Evolutionary conservation across 2,113 vertebrate genomes (phyloP), one percentile per base, ranked within the genome.

Genomic region (Oostethus manadensis): DNA sequence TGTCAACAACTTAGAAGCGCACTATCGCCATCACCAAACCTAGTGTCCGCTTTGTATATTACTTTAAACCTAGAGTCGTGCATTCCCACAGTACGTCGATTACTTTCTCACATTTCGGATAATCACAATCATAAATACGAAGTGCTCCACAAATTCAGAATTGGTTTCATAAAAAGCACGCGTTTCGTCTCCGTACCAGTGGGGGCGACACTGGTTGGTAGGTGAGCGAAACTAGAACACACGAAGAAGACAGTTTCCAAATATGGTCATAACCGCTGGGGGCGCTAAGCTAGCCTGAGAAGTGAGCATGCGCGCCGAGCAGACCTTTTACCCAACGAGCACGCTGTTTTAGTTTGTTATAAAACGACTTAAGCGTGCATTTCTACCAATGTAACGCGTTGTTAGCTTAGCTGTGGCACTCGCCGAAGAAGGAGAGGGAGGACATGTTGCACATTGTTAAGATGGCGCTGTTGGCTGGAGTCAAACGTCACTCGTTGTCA

Each of bases 241-340:
- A 40, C 10, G 40, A 58, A 54, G 59, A 49, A 38, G 42, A 68
- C 35, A 13, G 20, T n/a, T 58, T 1, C 77, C 70, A 68, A 64
- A 82, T 68, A 78, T 73, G 84, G 76, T 2, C 7, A 65, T 10
- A 6, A 55, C 53, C 10, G 16, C 35, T 48, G 55, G 17, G 3
- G 17, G 3, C 47, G 21, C 8, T 11, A n/a, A 26, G 66, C 43
- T 45, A 23, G 8, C 40, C 18, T 20, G 1, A 8, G 13, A 17
- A 50, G 10, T 48, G 4, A 9, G 14, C 35, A 8, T 10, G 4
- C 11, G 14, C 14, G 13, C 3, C 14, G 1, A 6, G 9, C 2
- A 22, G 1, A 18, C 20, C 13, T 8, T 21, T 8, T 14, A 58
- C 22, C 17, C 1, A 3, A 20, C 26, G 15, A 45, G 29, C 4